Conservation (phyloP, 2,888 invertebrate genomes). For the Petrolisthes cinctipes region DNA sequence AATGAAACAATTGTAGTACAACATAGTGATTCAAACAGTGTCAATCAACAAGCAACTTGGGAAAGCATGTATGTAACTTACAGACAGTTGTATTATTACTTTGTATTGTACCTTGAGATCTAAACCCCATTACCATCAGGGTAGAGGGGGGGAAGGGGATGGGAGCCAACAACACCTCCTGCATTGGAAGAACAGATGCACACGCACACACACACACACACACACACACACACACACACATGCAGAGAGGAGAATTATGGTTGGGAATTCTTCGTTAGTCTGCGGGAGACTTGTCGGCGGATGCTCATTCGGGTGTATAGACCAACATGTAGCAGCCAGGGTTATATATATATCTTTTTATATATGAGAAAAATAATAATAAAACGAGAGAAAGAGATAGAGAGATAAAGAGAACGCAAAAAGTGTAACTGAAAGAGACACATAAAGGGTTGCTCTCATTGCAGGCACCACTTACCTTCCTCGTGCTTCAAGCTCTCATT, state of each 20-base stretch:
- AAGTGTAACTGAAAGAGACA: neutral
- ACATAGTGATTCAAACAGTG: too few relatives aligned
- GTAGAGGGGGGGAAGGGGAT: too few relatives aligned
- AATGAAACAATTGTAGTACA: too few relatives aligned
- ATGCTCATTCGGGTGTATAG: slow-evolving; percentile 37
- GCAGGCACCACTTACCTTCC: slow-evolving; percentile 37
- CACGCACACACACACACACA: slow-evolving; percentile 22
- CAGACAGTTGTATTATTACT: neutral
- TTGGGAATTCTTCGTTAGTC: slow-evolving; percentile 2
- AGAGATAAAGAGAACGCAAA: slow-evolving; percentile 15
- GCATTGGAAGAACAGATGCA: slow-evolving; percentile 14
- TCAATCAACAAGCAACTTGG: too few relatives aligned
- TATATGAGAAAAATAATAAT: neutral
- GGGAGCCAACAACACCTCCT: neutral
- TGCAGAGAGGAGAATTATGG: slow-evolving; percentile 25
- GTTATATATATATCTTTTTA: slow-evolving; percentile 24
- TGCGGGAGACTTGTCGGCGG: slow-evolving; percentile 17
- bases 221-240: slow-evolving; percentile 43
- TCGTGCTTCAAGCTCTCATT: neutral
- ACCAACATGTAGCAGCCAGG: slow-evolving; percentile 58
- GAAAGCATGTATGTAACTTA: slow-evolving; percentile 1
- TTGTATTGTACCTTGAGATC: too few relatives aligned
- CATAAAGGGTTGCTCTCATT: slow-evolving; percentile 11
- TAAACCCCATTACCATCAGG: neutral
- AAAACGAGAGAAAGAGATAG: slow-evolving; percentile 16